Percentiles rank a stretch among this genome's conserved stretches.
phyloP scores from a whole-genome alignment of 2,888 invertebrate species.

The Pomacea canaliculata region DNA sequence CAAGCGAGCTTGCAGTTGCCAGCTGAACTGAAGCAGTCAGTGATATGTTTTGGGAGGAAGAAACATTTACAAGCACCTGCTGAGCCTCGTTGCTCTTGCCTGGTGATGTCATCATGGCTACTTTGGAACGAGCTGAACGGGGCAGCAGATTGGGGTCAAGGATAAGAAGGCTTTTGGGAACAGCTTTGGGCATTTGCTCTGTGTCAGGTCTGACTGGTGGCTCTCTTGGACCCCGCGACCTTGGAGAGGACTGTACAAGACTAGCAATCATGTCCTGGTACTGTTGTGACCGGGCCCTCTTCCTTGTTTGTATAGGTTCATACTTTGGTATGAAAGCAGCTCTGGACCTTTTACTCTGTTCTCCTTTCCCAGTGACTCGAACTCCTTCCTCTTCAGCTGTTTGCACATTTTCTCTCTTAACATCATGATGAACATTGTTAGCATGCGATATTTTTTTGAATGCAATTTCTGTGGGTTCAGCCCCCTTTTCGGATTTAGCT shows the following conservation, averaged over 20 bases:
- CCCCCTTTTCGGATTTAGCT: too few species aligned
- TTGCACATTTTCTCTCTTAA: background rate
- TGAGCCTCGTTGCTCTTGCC: background rate
- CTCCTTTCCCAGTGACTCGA: too few species aligned
- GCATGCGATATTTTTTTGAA: too few species aligned
- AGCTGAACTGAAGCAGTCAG: background rate
- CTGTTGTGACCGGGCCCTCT: conserved; percentile 4
- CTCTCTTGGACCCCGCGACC: conserved; percentile 2
- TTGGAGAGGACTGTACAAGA: background rate
- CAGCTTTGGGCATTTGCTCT: conserved; percentile 15
- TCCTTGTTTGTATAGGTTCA: conserved; percentile 23
- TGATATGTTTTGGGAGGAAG: background rate
- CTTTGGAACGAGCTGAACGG: background rate
- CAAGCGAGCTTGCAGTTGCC: background rate
- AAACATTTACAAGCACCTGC: background rate
- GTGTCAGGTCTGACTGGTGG: conserved; percentile 1
- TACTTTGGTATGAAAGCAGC: conserved; percentile 17
- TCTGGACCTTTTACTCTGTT: background rate
- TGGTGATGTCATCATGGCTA: background rate
- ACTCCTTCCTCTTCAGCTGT: too few species aligned
- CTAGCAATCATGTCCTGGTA: background rate
- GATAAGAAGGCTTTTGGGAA: conserved; percentile 21
- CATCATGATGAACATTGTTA: background rate
- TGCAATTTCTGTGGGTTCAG: too few species aligned
- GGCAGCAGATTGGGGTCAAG: conserved; percentile 19